Base-by-base conservation (phyloP, 2,797 vertebrate species). In the Coluber constrictor region DNA sequence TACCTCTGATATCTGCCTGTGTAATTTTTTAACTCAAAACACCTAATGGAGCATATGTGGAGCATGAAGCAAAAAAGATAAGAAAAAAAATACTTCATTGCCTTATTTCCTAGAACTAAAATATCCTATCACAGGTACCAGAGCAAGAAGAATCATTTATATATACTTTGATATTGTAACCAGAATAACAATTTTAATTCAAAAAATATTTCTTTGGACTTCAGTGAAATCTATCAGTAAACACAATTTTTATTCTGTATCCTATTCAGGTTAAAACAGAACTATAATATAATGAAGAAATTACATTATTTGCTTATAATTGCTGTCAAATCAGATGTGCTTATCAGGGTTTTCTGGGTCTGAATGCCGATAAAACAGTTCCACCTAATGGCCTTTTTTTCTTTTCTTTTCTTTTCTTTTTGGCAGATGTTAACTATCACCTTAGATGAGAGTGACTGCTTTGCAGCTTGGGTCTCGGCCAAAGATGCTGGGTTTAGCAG, bases 401-500 rank as follows among this genome's bases (percentile, higher is more conserved):
- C 16, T 32, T 27, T n/a, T n/a, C 16, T 5, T 13, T 56, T 4
- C 1, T 1, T 18, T 59, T 1, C 15, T 59, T 23, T 91, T 94
- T 1, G 43, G 94, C 96, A 99, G 99, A 99, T 99, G 99, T 96
- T 99, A 97, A 99, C 99, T 3, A 99, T 99, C 96, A 99, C 99
- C 37, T 94, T 99, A 97, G 99, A 99, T 93, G 99, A 99, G 97
- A 99, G 99, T 29, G 99, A 99, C 97, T 99, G 99, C 95, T 99
- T 99, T 93, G 99, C 99, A 87, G 99, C 99, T 88, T 99, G 99
- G 99, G 99, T 99, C 87, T 99, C 99, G 57, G 99, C 99, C 88
- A 99, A 99, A 96, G 99, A 99, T 79, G 99, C 99, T 20, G 99
- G 99, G 37, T 99, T 99, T 97, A 99, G 98, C 92, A 99, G 99